Evolutionary conservation across 2,888 invertebrate genomes (phyloP).

Genomic region (Cephonodes hylas): DNA sequence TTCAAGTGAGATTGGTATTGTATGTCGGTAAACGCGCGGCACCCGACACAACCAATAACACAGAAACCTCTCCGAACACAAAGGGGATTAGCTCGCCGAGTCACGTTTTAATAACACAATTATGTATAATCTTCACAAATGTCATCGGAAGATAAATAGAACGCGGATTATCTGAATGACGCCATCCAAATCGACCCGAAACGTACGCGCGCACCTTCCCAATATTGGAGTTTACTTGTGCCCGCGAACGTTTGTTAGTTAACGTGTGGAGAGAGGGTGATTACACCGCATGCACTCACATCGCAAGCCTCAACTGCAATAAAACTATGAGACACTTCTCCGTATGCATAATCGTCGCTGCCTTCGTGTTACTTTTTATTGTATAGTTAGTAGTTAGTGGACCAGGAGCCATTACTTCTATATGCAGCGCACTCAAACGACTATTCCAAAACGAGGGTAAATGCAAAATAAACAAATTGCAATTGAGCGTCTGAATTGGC

Average conservation of each 20-base stretch:
- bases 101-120: slow-evolving; percentile 50
- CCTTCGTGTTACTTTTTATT: not conserved
- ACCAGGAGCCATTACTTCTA: not conserved
- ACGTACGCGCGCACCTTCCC: not conserved
- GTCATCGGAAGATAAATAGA: slow-evolving; percentile 30
- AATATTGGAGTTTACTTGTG: not conserved
- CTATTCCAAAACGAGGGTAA: not conserved
- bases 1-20: not conserved
- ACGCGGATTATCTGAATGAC: slow-evolving; percentile 18
- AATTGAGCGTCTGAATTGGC: not conserved
- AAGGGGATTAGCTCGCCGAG: slow-evolving; percentile 36
- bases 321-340: not conserved
- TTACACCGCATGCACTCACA: not conserved
- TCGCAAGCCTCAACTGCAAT: not conserved
- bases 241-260: not conserved
- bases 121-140: slow-evolving; percentile 38
- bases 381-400: not conserved
- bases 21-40: not conserved
- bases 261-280: not conserved
- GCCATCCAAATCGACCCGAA: slow-evolving; percentile 5
- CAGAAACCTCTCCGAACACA: slow-evolving; percentile 40
- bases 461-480: not conserved
- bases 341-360: not conserved
- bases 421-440: not conserved
- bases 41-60: slow-evolving; percentile 23